These are phyloP conservation scores for Hydrozoanthus tunicans DNA, from an alignment of 64 coral and sea anemone genomes.

Conservation along the genomic window DNA sequence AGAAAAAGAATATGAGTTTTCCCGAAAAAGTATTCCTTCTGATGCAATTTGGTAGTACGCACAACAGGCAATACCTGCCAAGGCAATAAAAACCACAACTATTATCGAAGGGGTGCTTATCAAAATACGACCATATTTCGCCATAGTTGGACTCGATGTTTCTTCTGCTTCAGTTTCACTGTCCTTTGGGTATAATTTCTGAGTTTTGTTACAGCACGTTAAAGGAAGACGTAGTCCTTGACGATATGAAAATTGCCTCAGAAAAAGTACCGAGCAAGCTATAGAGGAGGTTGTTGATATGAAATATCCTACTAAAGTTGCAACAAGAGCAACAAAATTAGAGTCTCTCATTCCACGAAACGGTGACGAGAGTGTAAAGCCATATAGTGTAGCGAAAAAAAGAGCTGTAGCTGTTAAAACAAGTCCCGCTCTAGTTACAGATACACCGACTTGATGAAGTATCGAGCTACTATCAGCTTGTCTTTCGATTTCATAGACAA, in stretches of 20 bases:
- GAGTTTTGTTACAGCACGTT: not conserved
- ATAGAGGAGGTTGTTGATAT: conserved; percentile 53
- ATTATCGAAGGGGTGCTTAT: conserved; percentile 19
- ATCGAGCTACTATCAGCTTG: conserved; percentile 36
- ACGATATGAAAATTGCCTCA: conserved; percentile 7
- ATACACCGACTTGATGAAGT: conserved; percentile 46
- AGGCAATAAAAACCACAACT: conserved; percentile 22
- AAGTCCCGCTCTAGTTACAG: conserved; percentile 61
- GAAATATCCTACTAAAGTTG: conserved; percentile 37
- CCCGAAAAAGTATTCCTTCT: conserved; percentile 6
- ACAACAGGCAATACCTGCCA: conserved; percentile 43
- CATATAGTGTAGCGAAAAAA: conserved; percentile 28
- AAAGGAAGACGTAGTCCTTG: not conserved
- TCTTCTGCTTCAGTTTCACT: not conserved
- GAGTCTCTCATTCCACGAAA: conserved; percentile 56
- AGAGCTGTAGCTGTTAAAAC: conserved; percentile 61
- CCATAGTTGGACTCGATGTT: not conserved
- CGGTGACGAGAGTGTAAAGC: conserved; percentile 49
- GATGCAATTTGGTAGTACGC: conserved; percentile 5
- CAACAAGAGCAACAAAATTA: conserved; percentile 36
- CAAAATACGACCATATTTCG: conserved; percentile 24
- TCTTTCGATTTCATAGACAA: conserved; percentile 57
- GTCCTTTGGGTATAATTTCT: not conserved
- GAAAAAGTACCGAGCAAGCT: conserved; percentile 32
- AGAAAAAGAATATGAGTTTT: not conserved